phyloP scores from a whole-genome alignment of 1,140 invertebrate genomes.

The Nylanderia fulva region DNA sequence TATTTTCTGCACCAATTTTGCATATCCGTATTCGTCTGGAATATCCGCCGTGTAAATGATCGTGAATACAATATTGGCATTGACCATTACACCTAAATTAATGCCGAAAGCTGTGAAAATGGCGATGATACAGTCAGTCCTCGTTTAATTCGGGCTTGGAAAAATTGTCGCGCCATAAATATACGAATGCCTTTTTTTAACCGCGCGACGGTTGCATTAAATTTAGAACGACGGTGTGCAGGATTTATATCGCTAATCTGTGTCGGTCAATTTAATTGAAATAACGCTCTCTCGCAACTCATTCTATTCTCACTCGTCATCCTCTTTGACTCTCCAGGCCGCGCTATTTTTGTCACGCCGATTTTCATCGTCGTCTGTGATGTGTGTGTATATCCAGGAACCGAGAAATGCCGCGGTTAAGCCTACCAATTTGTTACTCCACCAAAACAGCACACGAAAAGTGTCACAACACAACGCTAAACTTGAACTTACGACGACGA shows the following conservation, averaged over 20 bases:
- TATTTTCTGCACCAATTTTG: background rate
- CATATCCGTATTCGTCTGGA: background rate
- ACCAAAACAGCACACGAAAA: conserved; percentile 5
- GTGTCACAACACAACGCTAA: conserved; percentile 3
- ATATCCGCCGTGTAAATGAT: background rate
- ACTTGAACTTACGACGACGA: conserved; percentile 11
- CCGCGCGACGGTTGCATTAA: conserved; percentile 40
- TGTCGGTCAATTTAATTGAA: conserved; percentile 68
- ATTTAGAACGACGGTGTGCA: conserved; percentile 61
- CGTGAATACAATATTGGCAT: conserved; percentile 24
- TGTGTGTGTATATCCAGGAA: conserved; percentile 34
- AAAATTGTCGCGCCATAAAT: conserved; percentile 64
- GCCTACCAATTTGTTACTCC: conserved; percentile 36
- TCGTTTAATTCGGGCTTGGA: conserved; percentile 59
- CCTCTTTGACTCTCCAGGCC: conserved; percentile 10
- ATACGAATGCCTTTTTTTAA: conserved; percentile 30
- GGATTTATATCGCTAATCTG: conserved; percentile 68
- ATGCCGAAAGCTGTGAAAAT: background rate
- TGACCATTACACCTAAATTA: conserved; percentile 43
- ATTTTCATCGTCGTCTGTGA: conserved; percentile 20
- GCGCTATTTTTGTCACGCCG: too few relatives aligned
- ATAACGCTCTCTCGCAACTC: conserved; percentile 7
- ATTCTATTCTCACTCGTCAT: background rate
- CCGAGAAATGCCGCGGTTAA: conserved; percentile 6
- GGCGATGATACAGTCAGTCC: conserved; percentile 17